Evolutionary conservation across 1,140 invertebrate genomes (phyloP), one percentile per base, ranked within the genome.

Genomic region (Cotesia glomerata): DNA sequence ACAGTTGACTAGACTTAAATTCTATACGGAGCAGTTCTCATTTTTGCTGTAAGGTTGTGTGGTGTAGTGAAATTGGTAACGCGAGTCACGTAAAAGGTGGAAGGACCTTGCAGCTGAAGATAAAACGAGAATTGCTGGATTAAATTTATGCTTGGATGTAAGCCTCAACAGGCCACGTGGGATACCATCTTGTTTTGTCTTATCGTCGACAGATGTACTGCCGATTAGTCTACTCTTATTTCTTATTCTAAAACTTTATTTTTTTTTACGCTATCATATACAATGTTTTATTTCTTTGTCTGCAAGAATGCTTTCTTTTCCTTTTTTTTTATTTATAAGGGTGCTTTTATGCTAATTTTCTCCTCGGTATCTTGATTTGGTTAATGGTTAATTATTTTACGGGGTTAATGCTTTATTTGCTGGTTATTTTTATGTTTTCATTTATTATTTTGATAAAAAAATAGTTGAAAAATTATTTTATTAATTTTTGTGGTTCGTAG

Each of bases 61-160:
- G 26, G 26, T 26, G 26, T 26, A 26, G 26, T 26, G 26, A 26
- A 66, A 52, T 66, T 66, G 39, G 5, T 9, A 14, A 66, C 16
- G 9, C 64, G 7, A 66, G 51, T 52, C 45, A 54, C 56, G 68
- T 58, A n/a, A 36, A 4, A 61, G 36, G 58, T 59, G 35, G 45
- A 54, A 61, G 34, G 66, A 68, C 66, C 52, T 68, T 68, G 66
- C 68, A 61, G 39, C 39, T 36, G 7, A 16, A 69, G 68, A 69
- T 69, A 69, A 69, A 69, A 62, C 11, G 56, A 26, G 58, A 69
- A 69, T 69, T 69, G 68, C 61, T 61, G 59, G 58, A 69, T 61
- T 69, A 61, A 61, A 69, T 69, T 56, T 39, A 26, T 35, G 58
- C 56, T 36, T 69, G 59, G 54, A 54, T 67, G 52, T 16, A 67